A percentile compares a stretch with the other conserved stretches of the same genome.
These are phyloP conservation scores for Eunapius fragilis DNA, from an alignment of 37 sponge, comb jelly and placozoan genomes.

Conservation along the genomic window DNA sequence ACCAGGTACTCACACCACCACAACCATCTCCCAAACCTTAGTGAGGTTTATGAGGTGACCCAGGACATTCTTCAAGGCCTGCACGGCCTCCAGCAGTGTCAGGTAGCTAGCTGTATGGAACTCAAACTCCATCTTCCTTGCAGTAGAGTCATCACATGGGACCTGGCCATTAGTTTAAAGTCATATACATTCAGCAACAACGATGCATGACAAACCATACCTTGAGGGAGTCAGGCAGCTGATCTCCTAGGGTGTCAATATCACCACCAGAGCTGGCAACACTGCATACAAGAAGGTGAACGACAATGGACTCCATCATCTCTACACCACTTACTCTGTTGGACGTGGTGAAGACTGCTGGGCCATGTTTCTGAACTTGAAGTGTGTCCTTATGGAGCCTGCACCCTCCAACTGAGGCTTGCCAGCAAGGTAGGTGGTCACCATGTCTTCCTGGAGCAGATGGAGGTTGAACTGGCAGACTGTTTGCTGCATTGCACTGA, in stretches of 20 bases:
- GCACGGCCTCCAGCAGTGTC: constrained; percentile 53
- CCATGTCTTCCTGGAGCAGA: constrained; percentile 62
- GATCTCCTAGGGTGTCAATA: neutral
- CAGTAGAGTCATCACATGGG: constrained; percentile 15
- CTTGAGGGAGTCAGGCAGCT: constrained; percentile 43
- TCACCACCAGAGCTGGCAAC: neutral
- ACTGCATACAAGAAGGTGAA: neutral
- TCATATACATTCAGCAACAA: neutral
- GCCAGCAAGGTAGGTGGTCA: constrained; percentile 47
- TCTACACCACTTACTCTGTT: neutral
- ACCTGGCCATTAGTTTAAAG: constrained; percentile 15
- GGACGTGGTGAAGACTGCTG: neutral
- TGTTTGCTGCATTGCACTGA: neutral
- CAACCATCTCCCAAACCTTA: no score
- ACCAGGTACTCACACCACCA: no score
- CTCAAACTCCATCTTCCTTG: constrained; percentile 65
- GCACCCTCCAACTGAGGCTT: constrained; percentile 48
- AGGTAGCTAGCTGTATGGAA: constrained; percentile 80
- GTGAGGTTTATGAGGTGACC: constrained; percentile 66
- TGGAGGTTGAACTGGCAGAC: constrained; percentile 36
- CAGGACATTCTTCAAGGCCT: constrained; percentile 61
- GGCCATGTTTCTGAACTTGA: constrained; percentile 3
- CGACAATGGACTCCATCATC: neutral
- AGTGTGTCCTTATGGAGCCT: neutral
- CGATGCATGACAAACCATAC: neutral